These are phyloP conservation scores for Turdus rufiventris DNA, from an alignment of 2,113 vertebrate genomes.

Conservation along the genomic window DNA sequence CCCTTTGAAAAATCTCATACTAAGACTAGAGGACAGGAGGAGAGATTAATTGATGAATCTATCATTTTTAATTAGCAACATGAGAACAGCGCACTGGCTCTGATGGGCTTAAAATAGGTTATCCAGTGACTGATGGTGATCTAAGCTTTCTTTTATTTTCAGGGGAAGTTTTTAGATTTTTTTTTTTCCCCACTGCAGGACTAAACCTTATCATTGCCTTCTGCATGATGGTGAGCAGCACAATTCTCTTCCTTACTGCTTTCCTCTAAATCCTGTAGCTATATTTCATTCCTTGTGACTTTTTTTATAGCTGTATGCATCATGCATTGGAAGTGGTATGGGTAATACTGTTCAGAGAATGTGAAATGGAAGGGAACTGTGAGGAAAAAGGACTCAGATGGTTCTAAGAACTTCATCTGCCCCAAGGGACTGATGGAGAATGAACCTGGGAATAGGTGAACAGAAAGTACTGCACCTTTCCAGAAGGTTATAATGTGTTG, in stretches of 20 bases:
- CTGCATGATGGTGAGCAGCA: not conserved
- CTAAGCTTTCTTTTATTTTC: slow-evolving; percentile 50
- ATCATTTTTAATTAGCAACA: slow-evolving; percentile 67
- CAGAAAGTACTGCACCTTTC: not conserved
- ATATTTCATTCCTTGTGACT: not conserved
- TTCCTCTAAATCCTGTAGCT: not conserved
- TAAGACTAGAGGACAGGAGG: not conserved
- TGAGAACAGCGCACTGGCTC: slow-evolving; percentile 3
- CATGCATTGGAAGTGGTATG: not conserved
- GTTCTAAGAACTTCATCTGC: not conserved
- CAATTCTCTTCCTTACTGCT: not conserved
- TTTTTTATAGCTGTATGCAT: not conserved
- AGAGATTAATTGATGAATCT: slow-evolving; percentile 61
- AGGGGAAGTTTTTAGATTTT: not conserved
- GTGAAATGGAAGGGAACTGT: not conserved
- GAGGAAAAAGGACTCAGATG: not conserved
- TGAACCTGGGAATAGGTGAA: not conserved
- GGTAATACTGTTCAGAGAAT: not conserved
- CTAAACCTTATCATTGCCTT: not conserved
- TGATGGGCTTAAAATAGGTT: slow-evolving; percentile 61
- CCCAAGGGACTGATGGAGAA: not conserved
- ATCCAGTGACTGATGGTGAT: slow-evolving; percentile 38
- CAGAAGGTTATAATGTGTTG: not conserved
- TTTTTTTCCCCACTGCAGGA: not conserved
- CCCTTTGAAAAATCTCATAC: slow-evolving; percentile 52